Evolutionary conservation across 2,113 vertebrate species (phyloP), one percentile per base, ranked within the genome.

Genomic region (Podarcis raffonei): DNA sequence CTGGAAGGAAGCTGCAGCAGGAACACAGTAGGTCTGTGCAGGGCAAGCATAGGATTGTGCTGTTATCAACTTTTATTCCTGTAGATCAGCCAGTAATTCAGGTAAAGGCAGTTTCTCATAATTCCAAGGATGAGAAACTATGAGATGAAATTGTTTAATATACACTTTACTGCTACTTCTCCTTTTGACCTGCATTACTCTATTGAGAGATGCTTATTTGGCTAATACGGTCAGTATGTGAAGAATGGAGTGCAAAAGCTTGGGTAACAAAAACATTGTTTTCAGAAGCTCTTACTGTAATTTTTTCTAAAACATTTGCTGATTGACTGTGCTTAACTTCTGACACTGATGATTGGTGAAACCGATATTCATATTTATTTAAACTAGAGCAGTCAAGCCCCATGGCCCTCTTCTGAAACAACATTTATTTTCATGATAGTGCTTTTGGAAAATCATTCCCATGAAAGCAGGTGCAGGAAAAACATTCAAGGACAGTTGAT

Each of bases 161-260:
- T 12, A 23, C 42, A n/a, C 90, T 91, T 89, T 77, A 72, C 48
- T 92, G 35, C 80, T 92, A 72, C 78, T 92, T 69, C 91, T 93
- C 42, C 62, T 2, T 66, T 91, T 92, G 81, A 79, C 37, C 71
- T 57, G 74, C 85, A 92, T 87, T 53, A 88, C 69, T 88, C 91
- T 77, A 53, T 76, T 25, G 89, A 87, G 84, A 93, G 42, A 87
- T 88, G 20, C 83, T 77, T 12, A 35, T 77, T 78, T 25, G 37
- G 25, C 84, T 86, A 77, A 83, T 85, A 35, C 32, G 79, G 35
- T 75, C 82, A 69, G 0, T 27, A 20, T 57, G 83, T 90, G 30
- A 83, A 62, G 32, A 75, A 42, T 59, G 37, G 48, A 69, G 83
- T 87, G 74, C 48, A 53, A 53, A 53, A 53, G 11, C 48, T 53